These are phyloP conservation scores for Stichodactyla mertensii DNA, from an alignment of 64 coral and sea anemone genomes.

Conservation along the genomic window DNA sequence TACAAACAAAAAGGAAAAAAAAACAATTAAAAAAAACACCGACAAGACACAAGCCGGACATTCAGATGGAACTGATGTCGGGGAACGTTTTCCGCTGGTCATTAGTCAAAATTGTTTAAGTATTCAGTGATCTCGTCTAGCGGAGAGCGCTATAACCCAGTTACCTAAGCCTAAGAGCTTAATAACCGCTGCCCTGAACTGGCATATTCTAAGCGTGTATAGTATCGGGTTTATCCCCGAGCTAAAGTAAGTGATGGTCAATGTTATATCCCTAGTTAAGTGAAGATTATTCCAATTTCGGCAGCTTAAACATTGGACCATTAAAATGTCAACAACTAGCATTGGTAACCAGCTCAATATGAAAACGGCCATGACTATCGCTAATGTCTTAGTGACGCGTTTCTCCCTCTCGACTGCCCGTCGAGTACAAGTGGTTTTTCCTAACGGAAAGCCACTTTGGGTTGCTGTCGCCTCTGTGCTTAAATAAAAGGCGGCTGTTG, in stretches of 20 bases:
- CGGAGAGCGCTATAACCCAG: not conserved
- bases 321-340: slow-evolving; percentile 25
- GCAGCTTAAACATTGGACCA: slow-evolving; percentile 42
- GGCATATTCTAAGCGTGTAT: slow-evolving; percentile 26
- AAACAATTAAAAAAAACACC: not conserved
- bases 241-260: slow-evolving; percentile 46
- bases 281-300: slow-evolving; percentile 15
- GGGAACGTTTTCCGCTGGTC: not conserved
- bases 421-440: not conserved
- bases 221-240: slow-evolving; percentile 46
- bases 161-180: not conserved
- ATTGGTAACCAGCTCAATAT: slow-evolving; percentile 35
- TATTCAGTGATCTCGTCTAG: not conserved
- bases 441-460: too few relatives aligned
- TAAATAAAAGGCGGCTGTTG: not conserved
- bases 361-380: slow-evolving; percentile 23
- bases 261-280: slow-evolving; percentile 26
- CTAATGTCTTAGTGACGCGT: slow-evolving; percentile 31
- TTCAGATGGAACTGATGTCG: not conserved
- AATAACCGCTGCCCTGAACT: slow-evolving; percentile 30
- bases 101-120: not conserved
- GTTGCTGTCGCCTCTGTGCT: not conserved
- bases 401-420: slow-evolving; percentile 30
- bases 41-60: not conserved
- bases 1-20: too few relatives aligned